Base-by-base conservation (phyloP, 2,888 invertebrate genomes). In the Ectropis crepuscularia region DNA sequence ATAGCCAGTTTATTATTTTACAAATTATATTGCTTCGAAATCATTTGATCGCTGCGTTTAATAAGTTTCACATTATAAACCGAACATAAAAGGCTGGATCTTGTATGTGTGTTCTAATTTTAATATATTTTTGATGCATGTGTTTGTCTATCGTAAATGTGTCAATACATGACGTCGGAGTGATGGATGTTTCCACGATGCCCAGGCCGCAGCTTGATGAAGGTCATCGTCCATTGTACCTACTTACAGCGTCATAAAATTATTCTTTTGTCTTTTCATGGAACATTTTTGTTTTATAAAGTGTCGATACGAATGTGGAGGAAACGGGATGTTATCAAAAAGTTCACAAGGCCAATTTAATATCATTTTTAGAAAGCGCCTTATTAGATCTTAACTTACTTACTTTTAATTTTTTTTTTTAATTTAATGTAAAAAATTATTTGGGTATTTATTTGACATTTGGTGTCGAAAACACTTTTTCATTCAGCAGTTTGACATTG, bases 151-250 rank as follows among this genome's bases (percentile, higher is more conserved):
- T 78, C 78, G 75, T 81, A 79, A 80, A 81, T 76, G 77, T 75
- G 79, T 80, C 79, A 81, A 80, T 81, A 79, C 79, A 79, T 41
- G n/a, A 51, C 41, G 67, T 69, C 57, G 53, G 64, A 61, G 74
- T 81, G 80, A 81, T 80, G 76, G 69, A 80, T 77, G 80, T 72
- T 76, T 74, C 77, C 80, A 63, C 53, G 43, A 36, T 10, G 9
- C 51, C 6, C 39, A 51, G 5, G 51, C 10, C 16, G 16, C 10
- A 5, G 10, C 41, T 10, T 28, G 2, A 28, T 0, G 41, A 51
- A 41, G 41, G 51, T 51, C 10, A 41, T 42, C 41, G n/a, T 7
- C 6, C 51, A 51, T 28, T 51, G 28, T 28, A 51, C 41, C n/a
- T 41, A 51, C 51, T 51, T 10, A 28, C 41, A 41, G 10, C 51